Evolutionary conservation across 2,888 invertebrate genomes (phyloP), one percentile per base, ranked within the genome.

Genomic region (Cotesia congregata): DNA sequence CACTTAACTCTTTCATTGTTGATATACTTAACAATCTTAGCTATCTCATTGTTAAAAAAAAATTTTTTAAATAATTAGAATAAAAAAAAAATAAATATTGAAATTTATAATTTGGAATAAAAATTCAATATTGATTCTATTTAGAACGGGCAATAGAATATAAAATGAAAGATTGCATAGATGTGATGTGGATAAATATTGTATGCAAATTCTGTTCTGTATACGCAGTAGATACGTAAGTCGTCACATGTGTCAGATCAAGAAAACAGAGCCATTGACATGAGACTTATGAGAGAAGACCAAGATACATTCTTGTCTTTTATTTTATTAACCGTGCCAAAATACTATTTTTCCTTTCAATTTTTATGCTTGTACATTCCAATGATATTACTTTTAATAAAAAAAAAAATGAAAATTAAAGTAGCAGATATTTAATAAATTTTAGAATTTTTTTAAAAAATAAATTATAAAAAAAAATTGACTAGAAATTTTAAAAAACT

Each of bases 231-330:
- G 59, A 76, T 60, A 50, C 64, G 67, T 80, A 78, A 78, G 85
- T 84, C 83, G 83, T 86, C 84, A 85, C 86, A 86, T 81, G 82
- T 87, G 86, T 83, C 84, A 83, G 50, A 50, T 50, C 86, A 85
- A 83, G 85, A 86, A 86, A 86, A 86, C 87, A 88, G 86, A 88
- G 87, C 85, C 86, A 86, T 88, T 83, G 85, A 83, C 81, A 85
- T 87, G 50, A 7, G 86, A 87, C 86, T 87, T 87, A 88, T 88
- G 87, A 87, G 84, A 86, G 30, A 30, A 30, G 50, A 50, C 59
- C 15, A 68, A 73, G 64, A 85, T 85, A 85, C 83, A 60, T 7
- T 39, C 59, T 65, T 67, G 64, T 68, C 59, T 40, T 60, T 61
- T 72, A 39, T 74, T 40, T 41, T 72, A 38, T 68, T 68, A 12